These are phyloP conservation scores for Malurus alboscapulatus DNA, from an alignment of 2,113 vertebrate genomes.

Conservation along the genomic window DNA sequence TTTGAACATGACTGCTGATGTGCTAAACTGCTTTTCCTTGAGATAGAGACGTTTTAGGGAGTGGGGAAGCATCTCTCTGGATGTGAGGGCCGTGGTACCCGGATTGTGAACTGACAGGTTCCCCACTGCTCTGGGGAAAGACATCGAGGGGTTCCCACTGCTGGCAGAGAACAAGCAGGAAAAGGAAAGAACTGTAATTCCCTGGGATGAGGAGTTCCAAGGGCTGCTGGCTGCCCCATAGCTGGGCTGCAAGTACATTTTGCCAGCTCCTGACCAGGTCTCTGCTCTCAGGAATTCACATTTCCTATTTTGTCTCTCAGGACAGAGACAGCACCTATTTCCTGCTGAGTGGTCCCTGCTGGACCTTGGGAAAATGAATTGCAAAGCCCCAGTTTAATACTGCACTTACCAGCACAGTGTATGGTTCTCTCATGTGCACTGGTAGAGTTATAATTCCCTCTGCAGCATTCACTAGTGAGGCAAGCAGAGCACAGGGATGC, in stretches of 20 bases:
- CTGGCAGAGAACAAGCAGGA: background rate
- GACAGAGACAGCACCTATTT: background rate
- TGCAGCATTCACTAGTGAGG: background rate
- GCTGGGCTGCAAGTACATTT: background rate
- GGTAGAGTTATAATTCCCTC: background rate
- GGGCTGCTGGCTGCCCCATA: background rate
- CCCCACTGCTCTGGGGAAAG: background rate
- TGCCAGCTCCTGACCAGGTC: background rate
- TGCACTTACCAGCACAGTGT: too few relatives aligned
- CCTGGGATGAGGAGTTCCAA: background rate
- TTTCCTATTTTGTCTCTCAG: background rate
- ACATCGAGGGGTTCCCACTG: background rate
- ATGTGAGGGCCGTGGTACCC: background rate
- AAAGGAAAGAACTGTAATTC: background rate
- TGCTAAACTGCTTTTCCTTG: constrained; percentile 2
- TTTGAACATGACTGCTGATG: constrained; percentile 59
- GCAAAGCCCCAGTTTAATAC: background rate
- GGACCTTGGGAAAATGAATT: background rate
- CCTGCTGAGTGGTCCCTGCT: background rate
- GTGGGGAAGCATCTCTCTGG: background rate
- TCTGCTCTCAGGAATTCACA: background rate
- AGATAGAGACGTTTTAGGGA: constrained; percentile 45
- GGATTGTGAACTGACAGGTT: constrained; percentile 7
- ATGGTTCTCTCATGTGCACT: background rate
- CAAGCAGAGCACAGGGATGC: background rate